Evolutionary conservation across 2,888 invertebrate genomes (phyloP).

Genomic region (Drosophila meridionalis): DNA sequence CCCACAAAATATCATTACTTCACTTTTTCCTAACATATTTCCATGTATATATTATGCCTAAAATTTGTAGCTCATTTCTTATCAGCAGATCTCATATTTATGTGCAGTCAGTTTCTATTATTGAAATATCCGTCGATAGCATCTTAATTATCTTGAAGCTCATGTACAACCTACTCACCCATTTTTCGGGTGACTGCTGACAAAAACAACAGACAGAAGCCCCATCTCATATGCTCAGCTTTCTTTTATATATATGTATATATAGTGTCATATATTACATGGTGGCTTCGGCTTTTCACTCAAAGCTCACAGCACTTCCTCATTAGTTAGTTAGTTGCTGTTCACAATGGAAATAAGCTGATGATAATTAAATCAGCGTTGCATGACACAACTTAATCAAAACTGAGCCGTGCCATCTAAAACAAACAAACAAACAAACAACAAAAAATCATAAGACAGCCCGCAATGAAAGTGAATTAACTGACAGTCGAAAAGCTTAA

Average conservation of each 20-base stretch:
- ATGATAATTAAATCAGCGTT: slow-evolving; percentile 77
- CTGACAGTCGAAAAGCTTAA: slow-evolving; percentile 48
- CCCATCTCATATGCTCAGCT: slow-evolving; percentile 39
- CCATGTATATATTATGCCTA: not conserved
- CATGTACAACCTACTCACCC: slow-evolving; percentile 37
- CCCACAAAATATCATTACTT: not conserved
- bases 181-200: slow-evolving; percentile 28
- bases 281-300: slow-evolving; percentile 54
- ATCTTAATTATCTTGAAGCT: slow-evolving; percentile 25
- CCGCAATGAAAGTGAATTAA: slow-evolving; percentile 74
- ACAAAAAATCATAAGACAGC: slow-evolving; percentile 12
- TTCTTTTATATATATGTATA: slow-evolving; percentile 39
- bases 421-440: slow-evolving; percentile 4
- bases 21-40: not conserved
- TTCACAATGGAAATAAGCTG: slow-evolving; percentile 63
- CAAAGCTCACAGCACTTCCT: slow-evolving; percentile 61
- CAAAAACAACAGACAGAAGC: not conserved
- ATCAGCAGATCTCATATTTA: not conserved
- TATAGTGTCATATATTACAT: slow-evolving; percentile 48
- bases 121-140: slow-evolving; percentile 24
- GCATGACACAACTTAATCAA: slow-evolving; percentile 81
- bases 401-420: slow-evolving; percentile 63
- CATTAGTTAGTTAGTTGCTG: slow-evolving; percentile 62
- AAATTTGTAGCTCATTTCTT: not conserved
- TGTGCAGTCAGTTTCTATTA: not conserved